These are phyloP conservation scores for Halesus radiatus DNA, from an alignment of 1,140 invertebrate species.

Conservation along the genomic window DNA sequence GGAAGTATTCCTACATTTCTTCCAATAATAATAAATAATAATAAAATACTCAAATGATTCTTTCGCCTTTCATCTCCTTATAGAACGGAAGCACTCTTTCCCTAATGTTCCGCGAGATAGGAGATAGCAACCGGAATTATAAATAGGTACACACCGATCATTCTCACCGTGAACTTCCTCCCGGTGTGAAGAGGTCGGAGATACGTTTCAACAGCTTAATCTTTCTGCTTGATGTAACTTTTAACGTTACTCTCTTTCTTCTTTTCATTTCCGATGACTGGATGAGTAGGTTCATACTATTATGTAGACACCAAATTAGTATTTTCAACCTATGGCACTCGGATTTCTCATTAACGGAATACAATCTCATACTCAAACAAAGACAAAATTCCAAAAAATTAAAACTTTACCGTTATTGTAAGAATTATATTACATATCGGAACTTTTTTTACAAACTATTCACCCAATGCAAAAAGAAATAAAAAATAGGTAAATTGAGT, in stretches of 20 bases:
- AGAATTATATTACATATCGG: too few species aligned
- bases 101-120: conserved; percentile 20
- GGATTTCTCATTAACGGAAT: background rate
- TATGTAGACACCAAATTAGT: background rate
- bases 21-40: too few species aligned
- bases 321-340: too few species aligned
- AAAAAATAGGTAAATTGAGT: too few species aligned
- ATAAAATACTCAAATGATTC: background rate
- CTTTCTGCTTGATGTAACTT: conserved; percentile 45
- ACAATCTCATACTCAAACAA: too few species aligned
- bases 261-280: background rate
- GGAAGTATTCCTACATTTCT: background rate
- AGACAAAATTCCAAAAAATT: too few species aligned
- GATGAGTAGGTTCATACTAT: background rate
- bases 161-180: background rate
- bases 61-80: conserved; percentile 28
- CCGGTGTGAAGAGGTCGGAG: conserved; percentile 20
- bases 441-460: too few species aligned
- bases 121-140: conserved; percentile 16
- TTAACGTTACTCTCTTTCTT: conserved; percentile 20
- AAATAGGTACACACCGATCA: conserved; percentile 12
- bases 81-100: conserved; percentile 11
- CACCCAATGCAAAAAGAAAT: too few species aligned
- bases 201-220: conserved; percentile 50
- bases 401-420: too few species aligned